Evolutionary conservation across 2,888 invertebrate species (phyloP), one percentile per base, ranked within the genome.

Genomic region (Eristalis arbustorum): DNA sequence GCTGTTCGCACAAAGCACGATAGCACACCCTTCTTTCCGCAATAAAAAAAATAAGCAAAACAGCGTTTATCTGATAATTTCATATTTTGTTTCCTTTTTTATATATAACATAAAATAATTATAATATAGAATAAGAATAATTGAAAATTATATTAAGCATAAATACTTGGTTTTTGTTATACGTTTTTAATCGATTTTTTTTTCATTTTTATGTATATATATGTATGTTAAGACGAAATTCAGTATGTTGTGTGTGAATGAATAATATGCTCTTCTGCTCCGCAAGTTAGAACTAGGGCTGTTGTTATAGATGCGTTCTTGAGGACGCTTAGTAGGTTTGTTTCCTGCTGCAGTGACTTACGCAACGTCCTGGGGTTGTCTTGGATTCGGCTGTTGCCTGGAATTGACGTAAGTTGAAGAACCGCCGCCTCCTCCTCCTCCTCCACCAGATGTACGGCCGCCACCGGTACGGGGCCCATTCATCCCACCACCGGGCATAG

Each of bases 361-460:
- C 82, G 84, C 88, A 64, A 88, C 88, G n/a, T 88, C 88, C 56
- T 88, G 88, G 18, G 72, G 68, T 42, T 88, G 88, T 42, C 88
- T 75, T 2, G 89, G 85, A 89, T 82, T 76, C 88, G 91, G 25
- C 89, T 90, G 88, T 87, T 89, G 89, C 69, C 90, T 88, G 69
- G 90, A 90, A 83, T 90, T 92, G 64, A 91, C 90, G 75, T 92
- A 92, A 66, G 91, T 82, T 22, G 89, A 61, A 34, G 85, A 89
- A n/a, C 90, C 89, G 8, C 89, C 89, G n/a, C 89, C 89, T 10
- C 88, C 84, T 5, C 89, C 89, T 2, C 89, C 89, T 14, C 89
- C 89, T 8, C 87, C 84, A 83, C 75, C 68, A 22, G 84, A 49
- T 66, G 80, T 64, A 42, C 88, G 88, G 59, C 72, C 78, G 6